Conservation (phyloP, 2,888 invertebrate genomes). For the Diadegma fenestrale region DNA sequence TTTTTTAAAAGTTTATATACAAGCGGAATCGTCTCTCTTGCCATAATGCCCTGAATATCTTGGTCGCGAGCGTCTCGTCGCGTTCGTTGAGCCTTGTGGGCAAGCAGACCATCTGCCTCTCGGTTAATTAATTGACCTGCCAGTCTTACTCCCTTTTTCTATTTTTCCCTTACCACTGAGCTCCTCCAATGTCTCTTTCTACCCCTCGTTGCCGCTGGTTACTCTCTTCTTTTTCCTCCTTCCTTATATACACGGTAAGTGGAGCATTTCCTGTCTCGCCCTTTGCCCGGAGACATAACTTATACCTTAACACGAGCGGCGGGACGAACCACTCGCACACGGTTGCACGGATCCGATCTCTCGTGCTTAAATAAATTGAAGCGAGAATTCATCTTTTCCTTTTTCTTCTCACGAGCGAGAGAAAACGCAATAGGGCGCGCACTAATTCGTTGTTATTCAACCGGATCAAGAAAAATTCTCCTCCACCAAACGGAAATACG, state of each 20-base stretch:
- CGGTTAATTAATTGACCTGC: slow-evolving; percentile 77
- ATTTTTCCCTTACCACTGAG: slow-evolving; percentile 66
- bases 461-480: background rate
- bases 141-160: slow-evolving; percentile 69
- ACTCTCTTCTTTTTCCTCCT: slow-evolving; percentile 17
- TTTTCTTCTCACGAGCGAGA: background rate
- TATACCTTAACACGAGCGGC: slow-evolving; percentile 12
- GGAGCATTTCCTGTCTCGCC: slow-evolving; percentile 9
- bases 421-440: background rate
- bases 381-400: background rate
- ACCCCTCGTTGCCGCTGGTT: slow-evolving; percentile 46
- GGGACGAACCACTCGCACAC: slow-evolving; percentile 29
- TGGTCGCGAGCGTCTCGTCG: slow-evolving; percentile 31
- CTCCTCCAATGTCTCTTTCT: slow-evolving; percentile 64
- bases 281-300: slow-evolving; percentile 9
- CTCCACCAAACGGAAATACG: background rate
- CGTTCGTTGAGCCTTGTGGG: slow-evolving; percentile 45
- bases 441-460: background rate
- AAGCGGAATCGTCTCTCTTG: background rate
- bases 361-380: slow-evolving; percentile 50
- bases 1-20: background rate
- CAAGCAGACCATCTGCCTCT: slow-evolving; percentile 74
- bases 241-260: slow-evolving; percentile 13
- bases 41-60: slow-evolving; percentile 46
- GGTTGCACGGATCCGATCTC: slow-evolving; percentile 19